A percentile compares a stretch with the other conserved stretches of the same genome.
Evolutionary conservation across 2,113 vertebrate species (phyloP).

Genomic region (Myrmophylax atrothorax): DNA sequence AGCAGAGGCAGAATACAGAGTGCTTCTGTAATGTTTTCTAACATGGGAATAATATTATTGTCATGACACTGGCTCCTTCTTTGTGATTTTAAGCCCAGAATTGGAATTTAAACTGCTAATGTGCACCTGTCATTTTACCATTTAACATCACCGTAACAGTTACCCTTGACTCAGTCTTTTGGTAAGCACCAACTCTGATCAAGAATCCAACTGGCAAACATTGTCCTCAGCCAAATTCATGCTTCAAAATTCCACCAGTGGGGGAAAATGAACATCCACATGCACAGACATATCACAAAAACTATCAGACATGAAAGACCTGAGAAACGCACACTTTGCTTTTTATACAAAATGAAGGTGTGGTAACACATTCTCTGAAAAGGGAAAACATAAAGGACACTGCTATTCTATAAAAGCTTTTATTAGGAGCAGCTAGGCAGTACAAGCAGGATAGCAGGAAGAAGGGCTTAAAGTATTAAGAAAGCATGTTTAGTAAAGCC

Average conservation of each 20-base stretch:
- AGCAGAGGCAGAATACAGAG: neutral
- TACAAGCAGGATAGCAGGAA: neutral
- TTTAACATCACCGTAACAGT: neutral
- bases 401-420: neutral
- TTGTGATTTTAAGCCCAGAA: neutral
- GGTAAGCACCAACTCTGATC: neutral
- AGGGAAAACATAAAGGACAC: neutral
- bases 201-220: neutral
- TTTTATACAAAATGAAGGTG: neutral
- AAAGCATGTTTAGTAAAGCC: neutral
- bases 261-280: neutral
- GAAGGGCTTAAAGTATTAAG: neutral
- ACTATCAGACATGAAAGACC: neutral
- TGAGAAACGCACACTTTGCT: neutral
- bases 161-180: neutral
- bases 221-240: neutral
- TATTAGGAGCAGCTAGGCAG: neutral
- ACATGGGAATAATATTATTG: neutral
- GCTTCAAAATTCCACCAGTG: neutral
- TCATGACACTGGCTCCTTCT: neutral
- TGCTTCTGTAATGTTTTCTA: neutral
- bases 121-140: neutral
- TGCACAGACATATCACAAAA: rapidly evolving
- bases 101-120: neutral
- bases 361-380: neutral